Evolutionary conservation across 2,797 vertebrate species (phyloP).

Genomic region (Harpagifer antarcticus): DNA sequence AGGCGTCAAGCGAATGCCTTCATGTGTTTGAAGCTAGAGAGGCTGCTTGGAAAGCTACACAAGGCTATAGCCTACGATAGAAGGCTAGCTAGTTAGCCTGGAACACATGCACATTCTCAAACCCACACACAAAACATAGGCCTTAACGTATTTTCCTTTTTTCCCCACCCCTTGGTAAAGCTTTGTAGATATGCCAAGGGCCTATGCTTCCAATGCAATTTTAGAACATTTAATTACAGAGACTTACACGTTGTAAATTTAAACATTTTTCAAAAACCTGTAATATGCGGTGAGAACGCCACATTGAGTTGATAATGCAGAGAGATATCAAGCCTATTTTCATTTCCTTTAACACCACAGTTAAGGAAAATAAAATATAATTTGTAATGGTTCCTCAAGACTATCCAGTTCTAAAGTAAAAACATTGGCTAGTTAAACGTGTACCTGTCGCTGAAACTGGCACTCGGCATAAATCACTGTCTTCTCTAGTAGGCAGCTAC

Average conservation of each 20-base stretch:
- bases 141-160: conserved; percentile 65
- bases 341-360: conserved; percentile 40
- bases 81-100: conserved; percentile 65
- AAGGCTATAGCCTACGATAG: conserved; percentile 33
- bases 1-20: conserved; percentile 59
- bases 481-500: conserved; percentile 19
- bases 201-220: conserved; percentile 75
- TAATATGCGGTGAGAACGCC: conserved; percentile 70
- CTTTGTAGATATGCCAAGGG: conserved; percentile 81
- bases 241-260: conserved; percentile 77
- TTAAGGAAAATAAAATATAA: conserved; percentile 41
- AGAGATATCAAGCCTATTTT: conserved; percentile 62
- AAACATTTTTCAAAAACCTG: conserved; percentile 80
- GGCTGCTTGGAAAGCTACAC: conserved; percentile 40
- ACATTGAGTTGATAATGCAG: conserved; percentile 74
- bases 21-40: conserved; percentile 56
- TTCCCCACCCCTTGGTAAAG: conserved; percentile 65
- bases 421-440: conserved; percentile 3
- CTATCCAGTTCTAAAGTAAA: neutral
- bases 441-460: conserved; percentile 7
- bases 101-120: conserved; percentile 60
- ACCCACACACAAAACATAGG: conserved; percentile 78
- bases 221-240: conserved; percentile 83
- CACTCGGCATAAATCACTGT: conserved; percentile 24
- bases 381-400: conserved; percentile 23